phyloP scores from a whole-genome alignment of 1,140 invertebrate species.

The Drosophila lacteicornis region DNA sequence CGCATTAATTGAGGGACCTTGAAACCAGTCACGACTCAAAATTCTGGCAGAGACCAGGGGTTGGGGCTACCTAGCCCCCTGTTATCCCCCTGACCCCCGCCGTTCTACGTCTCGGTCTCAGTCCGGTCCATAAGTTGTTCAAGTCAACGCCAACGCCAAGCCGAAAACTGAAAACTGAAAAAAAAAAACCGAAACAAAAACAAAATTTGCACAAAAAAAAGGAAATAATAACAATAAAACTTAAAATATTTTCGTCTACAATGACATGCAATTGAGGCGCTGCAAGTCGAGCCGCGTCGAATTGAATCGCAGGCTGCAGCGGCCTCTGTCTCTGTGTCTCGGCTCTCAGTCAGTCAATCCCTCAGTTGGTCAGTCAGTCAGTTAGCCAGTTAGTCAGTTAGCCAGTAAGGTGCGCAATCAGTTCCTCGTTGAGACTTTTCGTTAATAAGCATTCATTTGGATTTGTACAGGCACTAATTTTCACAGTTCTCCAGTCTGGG shows the following conservation, averaged over 20 bases:
- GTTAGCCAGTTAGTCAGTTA: background rate
- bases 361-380: constrained; percentile 18
- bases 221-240: constrained; percentile 52
- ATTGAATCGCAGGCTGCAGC: constrained; percentile 49
- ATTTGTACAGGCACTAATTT: background rate
- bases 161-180: constrained; percentile 66
- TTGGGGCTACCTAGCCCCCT: constrained; percentile 27
- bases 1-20: constrained; percentile 81
- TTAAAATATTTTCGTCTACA: constrained; percentile 70
- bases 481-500: background rate
- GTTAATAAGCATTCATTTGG: constrained; percentile 11
- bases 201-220: constrained; percentile 38
- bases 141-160: constrained; percentile 55
- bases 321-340: background rate
- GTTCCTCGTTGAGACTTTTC: constrained; percentile 35
- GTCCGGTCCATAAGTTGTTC: constrained; percentile 60
- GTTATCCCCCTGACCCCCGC: background rate
- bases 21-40: constrained; percentile 80
- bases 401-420: constrained; percentile 18
- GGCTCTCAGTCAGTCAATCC: constrained; percentile 26
- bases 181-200: constrained; percentile 4
- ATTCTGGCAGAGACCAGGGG: constrained; percentile 71
- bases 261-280: constrained; percentile 80
- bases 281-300: constrained; percentile 54
- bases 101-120: constrained; percentile 9